Evolutionary conservation across 2,113 vertebrate species (phyloP).

Genomic region (Erythrocercus mccallii): DNA sequence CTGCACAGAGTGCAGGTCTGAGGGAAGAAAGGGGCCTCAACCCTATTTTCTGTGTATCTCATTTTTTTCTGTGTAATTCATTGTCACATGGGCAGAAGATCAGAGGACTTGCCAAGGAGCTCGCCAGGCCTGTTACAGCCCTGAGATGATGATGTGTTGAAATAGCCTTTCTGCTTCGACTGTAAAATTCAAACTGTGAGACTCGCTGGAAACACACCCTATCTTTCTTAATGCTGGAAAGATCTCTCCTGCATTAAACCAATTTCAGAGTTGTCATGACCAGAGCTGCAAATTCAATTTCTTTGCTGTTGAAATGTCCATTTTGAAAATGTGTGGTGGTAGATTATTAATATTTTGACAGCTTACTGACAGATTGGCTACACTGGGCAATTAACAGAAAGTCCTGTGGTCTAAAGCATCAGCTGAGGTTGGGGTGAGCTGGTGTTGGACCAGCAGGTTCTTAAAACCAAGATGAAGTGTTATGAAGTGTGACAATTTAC

Average conservation of each 20-base stretch:
- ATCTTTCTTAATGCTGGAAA: neutral
- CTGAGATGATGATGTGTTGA: neutral
- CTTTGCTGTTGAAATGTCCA: constrained; percentile 2
- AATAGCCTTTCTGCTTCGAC: neutral
- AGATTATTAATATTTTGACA: constrained; percentile 39
- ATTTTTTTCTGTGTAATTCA: neutral
- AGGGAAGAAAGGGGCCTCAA: neutral
- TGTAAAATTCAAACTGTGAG: neutral
- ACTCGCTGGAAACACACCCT: neutral
- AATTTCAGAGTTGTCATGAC: constrained; percentile 16
- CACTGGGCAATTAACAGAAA: neutral
- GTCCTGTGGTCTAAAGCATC: neutral
- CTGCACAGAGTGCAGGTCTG: neutral
- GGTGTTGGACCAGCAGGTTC: neutral
- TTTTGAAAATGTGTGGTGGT: neutral
- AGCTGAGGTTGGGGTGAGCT: neutral
- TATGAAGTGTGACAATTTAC: neutral
- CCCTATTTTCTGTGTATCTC: neutral
- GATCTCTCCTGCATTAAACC: constrained; percentile 7
- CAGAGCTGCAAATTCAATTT: constrained; percentile 7
- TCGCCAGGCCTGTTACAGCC: neutral
- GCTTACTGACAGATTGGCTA: neutral
- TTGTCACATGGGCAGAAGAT: neutral
- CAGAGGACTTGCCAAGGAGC: neutral
- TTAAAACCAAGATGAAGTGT: neutral